Evolutionary conservation across 2,888 invertebrate species (phyloP), one percentile per base, ranked within the genome.

Genomic region (Pandemis corylana): DNA sequence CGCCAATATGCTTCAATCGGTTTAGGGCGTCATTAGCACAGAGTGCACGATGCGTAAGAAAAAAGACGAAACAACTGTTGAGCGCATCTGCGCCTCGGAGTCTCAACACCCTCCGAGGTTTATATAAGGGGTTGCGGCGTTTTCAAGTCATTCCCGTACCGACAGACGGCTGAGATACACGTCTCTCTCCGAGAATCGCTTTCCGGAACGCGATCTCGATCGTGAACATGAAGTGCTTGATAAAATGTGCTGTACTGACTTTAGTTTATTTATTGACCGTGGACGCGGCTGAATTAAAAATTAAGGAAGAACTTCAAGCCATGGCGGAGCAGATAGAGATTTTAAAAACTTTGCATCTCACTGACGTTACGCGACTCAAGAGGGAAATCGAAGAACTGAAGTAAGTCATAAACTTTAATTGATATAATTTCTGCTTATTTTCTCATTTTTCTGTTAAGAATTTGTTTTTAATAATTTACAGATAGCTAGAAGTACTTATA

Each of bases 1-100:
- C 9, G 28, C 12, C 15, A 46, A 20, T 13, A 42, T 13, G 28
- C 64, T 71, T 71, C 15, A 56, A 56, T 56, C 56, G 56, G 20
- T 56, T 56, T 56, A 13, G 20, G 42, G 59, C 28, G 42, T 62
- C 62, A 62, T 62, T 36, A 62, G n/a, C n/a, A 13, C 62, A 62
- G 59, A 59, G 59, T 59, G 59, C 62, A 41, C 61, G 36, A 20
- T 67, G 67, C 49, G 65, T 41, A 69, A 62, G 71, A 75, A 74
- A 56, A 74, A 75, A 75, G 70, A 75, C 81, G 77, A 85, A 84
- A 88, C 93, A 92, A 92, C 92, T 93, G 92, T 92, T 92, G 91
- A 89, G 80, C 88, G 84, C 93, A 93, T 92, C 92, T 93, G 93
- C 91, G 87, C 86, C 78, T 77, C 76, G 46, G 20, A 46, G 49